Base-by-base conservation (phyloP, 2,113 vertebrate species). In the Austrofundulus limnaeus region DNA sequence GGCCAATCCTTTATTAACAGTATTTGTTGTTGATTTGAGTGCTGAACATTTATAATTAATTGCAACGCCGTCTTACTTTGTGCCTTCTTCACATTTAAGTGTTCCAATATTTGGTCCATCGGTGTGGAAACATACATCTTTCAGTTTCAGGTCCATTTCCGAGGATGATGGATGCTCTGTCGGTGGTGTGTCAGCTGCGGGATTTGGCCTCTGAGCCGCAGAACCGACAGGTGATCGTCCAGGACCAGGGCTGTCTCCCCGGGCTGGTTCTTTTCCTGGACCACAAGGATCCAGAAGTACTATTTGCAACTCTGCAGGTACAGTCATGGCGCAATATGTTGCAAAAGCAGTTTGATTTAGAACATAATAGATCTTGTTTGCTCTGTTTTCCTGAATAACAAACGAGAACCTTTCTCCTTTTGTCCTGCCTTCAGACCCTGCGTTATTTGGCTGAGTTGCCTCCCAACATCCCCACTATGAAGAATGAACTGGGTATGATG, bases 141-240 rank as follows among this genome's bases (percentile, higher is more conserved):
- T 6, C 43, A 11, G 5, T 47, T 61, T 16, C 34, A 63, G 70
- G 28, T 54, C 0, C 0, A 11, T n/a, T 28, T 5, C 16, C 38
- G 41, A 82, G 70, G 46, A 87, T 87, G 86, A 92, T 91, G 90
- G 89, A 93, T 49, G 87, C 90, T 0, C 52, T 92, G 62, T 85
- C 91, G 19, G 89, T 93, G 50, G 89, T 93, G 53, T 86, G 77
- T 56, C 92, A 93, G 62, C 79, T 94, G 41, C 80, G 88, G 77
- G 89, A 92, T 60, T 80, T 95, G 62, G 90, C 92, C 1, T 91
- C 93, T 1, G 91, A 94, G 43, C 92, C 92, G 13, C 88, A 91
- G 73, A 92, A 93, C 61, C 87, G 90, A 50, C 85, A 81, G 58
- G 84, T 80, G 3, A 92, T 93, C 19, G 90, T 92, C 39, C 89